Evolutionary conservation across 1,140 invertebrate genomes (phyloP), one percentile per base, ranked within the genome.

Genomic region (Penaeus chinensis): DNA sequence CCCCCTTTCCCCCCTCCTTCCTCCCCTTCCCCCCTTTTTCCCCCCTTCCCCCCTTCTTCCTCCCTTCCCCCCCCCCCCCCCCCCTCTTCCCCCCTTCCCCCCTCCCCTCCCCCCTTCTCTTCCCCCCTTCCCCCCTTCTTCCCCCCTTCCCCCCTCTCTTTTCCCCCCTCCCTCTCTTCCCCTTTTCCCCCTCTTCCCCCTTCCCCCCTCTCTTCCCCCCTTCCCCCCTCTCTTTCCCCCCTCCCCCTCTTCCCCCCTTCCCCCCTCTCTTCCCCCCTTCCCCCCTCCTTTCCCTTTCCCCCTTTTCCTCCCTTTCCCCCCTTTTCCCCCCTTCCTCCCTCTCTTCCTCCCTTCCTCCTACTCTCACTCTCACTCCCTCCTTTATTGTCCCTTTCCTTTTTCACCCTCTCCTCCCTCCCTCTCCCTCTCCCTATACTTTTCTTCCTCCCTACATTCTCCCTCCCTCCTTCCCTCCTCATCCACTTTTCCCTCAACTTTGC

Each of bases 331-430:
- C 10, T 18, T 76, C 18, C 0, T 37, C n/a, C 47, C 18, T 11
- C 71, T 76, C 71, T 37, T 42, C 47, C 71, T 37, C 71, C 47
- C 27, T 76, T 16, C 32, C 71, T 76, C 5, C 18, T 4, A 24
- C 71, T 76, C 71, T 76, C 71, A 24, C 71, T 3, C 71, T 76
- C 71, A 24, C 71, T 76, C 71, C 32, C 71, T 76, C 71, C 32
- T 32, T 76, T 32, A 24, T 32, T 76, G 22, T 76, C 71, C 32
- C 71, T 76, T 32, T 76, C 71, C 32, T 32, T 76, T 5, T 32
- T 76, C 71, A 24, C 71, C 32, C 74, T 77, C 74, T 32, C 74
- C 71, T 5, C 74, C 13, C 74, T 32, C 74, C 0, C 74, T 77
- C 74, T 27, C 74, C 24, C 24, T 7, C 74, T 77, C 5, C 11